Conservation (phyloP, 2,113 vertebrate species). For the Ceratotherium simum region DNA sequence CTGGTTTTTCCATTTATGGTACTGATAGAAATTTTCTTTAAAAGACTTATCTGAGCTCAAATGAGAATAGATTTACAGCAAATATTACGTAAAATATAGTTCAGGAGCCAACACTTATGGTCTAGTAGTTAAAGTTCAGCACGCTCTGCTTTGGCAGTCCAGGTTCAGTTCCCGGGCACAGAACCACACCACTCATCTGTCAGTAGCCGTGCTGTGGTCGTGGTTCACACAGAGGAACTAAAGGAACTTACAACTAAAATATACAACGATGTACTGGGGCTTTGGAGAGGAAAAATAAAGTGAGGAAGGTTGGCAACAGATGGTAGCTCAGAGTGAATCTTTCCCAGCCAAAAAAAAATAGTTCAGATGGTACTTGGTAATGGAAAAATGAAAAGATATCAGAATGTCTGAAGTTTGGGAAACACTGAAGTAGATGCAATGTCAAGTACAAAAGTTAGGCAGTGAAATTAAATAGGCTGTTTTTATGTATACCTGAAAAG, state of each 20-base stretch:
- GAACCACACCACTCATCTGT: too few species aligned
- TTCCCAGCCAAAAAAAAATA: not conserved
- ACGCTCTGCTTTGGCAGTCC: too few species aligned
- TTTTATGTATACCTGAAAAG: not conserved
- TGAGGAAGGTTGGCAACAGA: too few species aligned
- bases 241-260: too few species aligned
- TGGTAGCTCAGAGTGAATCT: too few species aligned
- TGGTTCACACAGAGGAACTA: too few species aligned
- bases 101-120: too few species aligned
- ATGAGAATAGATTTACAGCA: not conserved
- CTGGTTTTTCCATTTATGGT: not conserved
- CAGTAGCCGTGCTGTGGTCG: too few species aligned
- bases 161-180: too few species aligned
- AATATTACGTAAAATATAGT: not conserved
- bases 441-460: not conserved
- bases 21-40: not conserved
- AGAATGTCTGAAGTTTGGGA: not conserved
- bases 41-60: constrained; percentile 8
- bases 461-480: not conserved
- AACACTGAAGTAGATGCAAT: not conserved
- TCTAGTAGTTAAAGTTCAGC: too few species aligned
- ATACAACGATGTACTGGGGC: too few species aligned
- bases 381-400: not conserved
- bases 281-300: too few species aligned
- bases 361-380: not conserved